Evolutionary conservation across 2,888 invertebrate genomes (phyloP), one percentile per base, ranked within the genome.

Genomic region (Aleiodes alternator): DNA sequence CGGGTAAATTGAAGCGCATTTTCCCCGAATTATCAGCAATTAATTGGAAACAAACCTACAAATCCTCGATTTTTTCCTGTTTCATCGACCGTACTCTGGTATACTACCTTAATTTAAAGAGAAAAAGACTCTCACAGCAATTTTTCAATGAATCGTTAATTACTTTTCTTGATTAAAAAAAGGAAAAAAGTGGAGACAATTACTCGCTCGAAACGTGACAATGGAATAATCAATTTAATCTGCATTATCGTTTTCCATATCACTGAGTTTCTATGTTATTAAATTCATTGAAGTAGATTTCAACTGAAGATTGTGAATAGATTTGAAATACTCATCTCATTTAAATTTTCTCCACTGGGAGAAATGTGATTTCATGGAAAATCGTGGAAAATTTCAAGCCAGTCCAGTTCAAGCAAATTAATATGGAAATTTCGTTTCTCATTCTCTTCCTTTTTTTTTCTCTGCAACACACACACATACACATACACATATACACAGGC

Each of bases 351-450:
- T 34, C 72, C 57, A 34, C 61, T 68, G 69, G 7, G 51, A 29
- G 43, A 51, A 71, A 69, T 57, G 48, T 23, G 72, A 50, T 55
- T 55, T 31, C 29, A 56, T 16, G 61, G 61, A 66, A 59, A 50
- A 31, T 43, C 23, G 64, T 43, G 64, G 34, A 6, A 6, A 51
- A 68, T 82, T 76, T 81, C 43, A 43, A 43, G 80, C 86, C 84
- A 83, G 84, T 86, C 81, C 77, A 76, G 61, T 83, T 85, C 85
- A 82, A 83, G 84, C 86, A 84, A 84, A 86, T 85, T 85, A 85
- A 86, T 85, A 86, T 86, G 86, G 83, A 86, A 86, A 86, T 86
- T 86, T 80, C 81, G 82, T 82, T 83, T 82, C 79, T 80, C 84
- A 82, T 83, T 81, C 82, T 77, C 38, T 74, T 80, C 79, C 3